Evolutionary conservation across 2,888 invertebrate genomes (phyloP), one percentile per base, ranked within the genome.

Genomic region (Euplexia lucipara): DNA sequence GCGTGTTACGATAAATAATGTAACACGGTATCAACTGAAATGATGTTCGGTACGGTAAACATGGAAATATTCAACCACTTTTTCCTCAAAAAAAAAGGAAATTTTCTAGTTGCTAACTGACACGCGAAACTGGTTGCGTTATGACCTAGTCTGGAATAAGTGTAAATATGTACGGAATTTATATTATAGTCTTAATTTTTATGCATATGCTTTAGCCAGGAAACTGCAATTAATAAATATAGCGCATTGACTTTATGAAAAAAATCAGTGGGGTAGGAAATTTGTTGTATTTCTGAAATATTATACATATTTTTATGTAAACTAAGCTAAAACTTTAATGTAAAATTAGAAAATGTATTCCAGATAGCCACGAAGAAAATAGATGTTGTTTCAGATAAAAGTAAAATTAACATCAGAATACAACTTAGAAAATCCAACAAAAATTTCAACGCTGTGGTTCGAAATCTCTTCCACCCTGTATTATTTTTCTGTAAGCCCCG

Each of bases 191-290:
- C 30, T 20, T 6, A 0, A n/a, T 42, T 47, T 37, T 42, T 47
- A 56, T 54, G 41, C 9, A 42, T 45, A 59, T 49, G 10, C 0
- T 47, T 47, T 34, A 26, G 10, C 9, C 20, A 35, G 35, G 10
- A 59, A 32, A 12, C 22, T 30, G 8, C n/a, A 34, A 57, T 70
- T 34, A 26, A 64, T 54, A 37, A 26, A 64, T 54, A 37, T 35
- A 9, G 9, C 12, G n/a, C 26, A 70, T 41, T 65, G 37, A 42
- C 18, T 45, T 20, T 39, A 52, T 39, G 47, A 16, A 42, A 32
- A 48, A 12, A 41, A 34, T 12, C n/a, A 10, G 20, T n/a, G 20
- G 39, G 0, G 3, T n/a, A 26, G 20, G 2, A 32, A 1, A 12
- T 48, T 45, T 3, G 12, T 35, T 22, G 14, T 39, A n/a, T 53